Evolutionary conservation across 1,140 invertebrate species (phyloP).

Genomic region (Atta colombica): DNA sequence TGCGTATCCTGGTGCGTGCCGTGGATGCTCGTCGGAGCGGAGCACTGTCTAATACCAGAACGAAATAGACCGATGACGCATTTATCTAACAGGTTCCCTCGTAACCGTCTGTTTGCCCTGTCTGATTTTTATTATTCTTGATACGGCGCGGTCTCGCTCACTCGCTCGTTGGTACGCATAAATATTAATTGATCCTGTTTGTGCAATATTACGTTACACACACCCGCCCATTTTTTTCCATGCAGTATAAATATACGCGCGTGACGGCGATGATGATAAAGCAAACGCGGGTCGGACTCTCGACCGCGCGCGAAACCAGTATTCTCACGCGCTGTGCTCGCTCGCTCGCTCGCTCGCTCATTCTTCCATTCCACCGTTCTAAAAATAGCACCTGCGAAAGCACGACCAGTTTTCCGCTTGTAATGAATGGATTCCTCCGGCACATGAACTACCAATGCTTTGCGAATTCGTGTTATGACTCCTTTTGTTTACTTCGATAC

Average conservation of each 20-base stretch:
- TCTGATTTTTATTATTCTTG: conserved; percentile 47
- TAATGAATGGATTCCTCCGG: conserved; percentile 52
- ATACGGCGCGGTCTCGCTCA: conserved; percentile 1
- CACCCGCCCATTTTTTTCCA: conserved; percentile 17
- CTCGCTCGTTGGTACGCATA: conserved; percentile 8
- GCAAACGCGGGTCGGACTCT: conserved; percentile 31
- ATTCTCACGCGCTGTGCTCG: conserved; percentile 44
- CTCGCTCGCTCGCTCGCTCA: conserved; percentile 27
- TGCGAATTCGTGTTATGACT: background rate
- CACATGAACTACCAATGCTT: background rate
- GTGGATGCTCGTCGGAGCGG: conserved; percentile 12
- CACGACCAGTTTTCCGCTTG: conserved; percentile 43
- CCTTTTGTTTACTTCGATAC: background rate
- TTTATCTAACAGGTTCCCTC: conserved; percentile 55
- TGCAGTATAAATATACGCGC: conserved; percentile 47
- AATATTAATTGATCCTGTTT: conserved; percentile 60
- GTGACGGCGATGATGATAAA: conserved; percentile 43
- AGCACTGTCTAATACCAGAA: conserved; percentile 26
- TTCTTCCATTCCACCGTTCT: conserved; percentile 56
- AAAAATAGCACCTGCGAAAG: conserved; percentile 56
- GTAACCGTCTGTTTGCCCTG: conserved; percentile 41
- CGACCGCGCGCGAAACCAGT: conserved; percentile 51
- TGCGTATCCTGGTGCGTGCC: conserved; percentile 9
- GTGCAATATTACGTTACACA: conserved; percentile 53
- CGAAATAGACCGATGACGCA: conserved; percentile 47